Percentiles rank a stretch among this genome's conserved stretches.
phyloP scores from a whole-genome alignment of 1,140 invertebrate species.

The Eubasilissa regina region DNA sequence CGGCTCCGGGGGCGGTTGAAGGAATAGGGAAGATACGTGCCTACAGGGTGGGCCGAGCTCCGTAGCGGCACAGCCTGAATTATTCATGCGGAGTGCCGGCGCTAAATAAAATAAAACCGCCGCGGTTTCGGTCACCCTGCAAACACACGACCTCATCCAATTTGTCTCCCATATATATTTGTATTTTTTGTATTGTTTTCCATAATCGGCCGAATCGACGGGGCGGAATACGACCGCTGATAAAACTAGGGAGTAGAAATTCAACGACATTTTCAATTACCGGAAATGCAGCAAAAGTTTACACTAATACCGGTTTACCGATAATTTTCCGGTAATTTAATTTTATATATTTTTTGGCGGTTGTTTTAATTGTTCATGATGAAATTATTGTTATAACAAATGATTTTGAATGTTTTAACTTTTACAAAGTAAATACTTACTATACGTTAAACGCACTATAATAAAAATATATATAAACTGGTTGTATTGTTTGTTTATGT shows the following conservation, averaged over 20 bases:
- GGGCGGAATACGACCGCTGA: too few relatives aligned
- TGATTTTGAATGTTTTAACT: too few relatives aligned
- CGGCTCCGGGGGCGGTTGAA: background rate
- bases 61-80: constrained; percentile 46
- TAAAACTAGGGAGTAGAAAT: too few relatives aligned
- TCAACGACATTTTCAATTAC: background rate
- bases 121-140: constrained; percentile 50
- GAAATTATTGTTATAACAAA: too few relatives aligned
- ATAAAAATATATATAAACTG: too few relatives aligned
- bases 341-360: too few relatives aligned
- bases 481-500: too few relatives aligned
- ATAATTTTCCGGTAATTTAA: too few relatives aligned
- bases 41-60: constrained; percentile 35
- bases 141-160: constrained; percentile 53
- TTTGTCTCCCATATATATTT: constrained; percentile 57
- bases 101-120: constrained; percentile 60
- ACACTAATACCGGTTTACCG: too few relatives aligned
- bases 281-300: background rate
- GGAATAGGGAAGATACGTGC: constrained; percentile 34
- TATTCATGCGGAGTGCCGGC: constrained; percentile 58
- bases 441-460: too few relatives aligned
- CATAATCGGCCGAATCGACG: constrained; percentile 26
- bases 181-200: constrained; percentile 34
- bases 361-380: too few relatives aligned
- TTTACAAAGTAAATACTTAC: too few relatives aligned